Evolutionary conservation across 2,888 invertebrate species (phyloP), one percentile per base, ranked within the genome.

Genomic region (Polydrusus tereticollis): DNA sequence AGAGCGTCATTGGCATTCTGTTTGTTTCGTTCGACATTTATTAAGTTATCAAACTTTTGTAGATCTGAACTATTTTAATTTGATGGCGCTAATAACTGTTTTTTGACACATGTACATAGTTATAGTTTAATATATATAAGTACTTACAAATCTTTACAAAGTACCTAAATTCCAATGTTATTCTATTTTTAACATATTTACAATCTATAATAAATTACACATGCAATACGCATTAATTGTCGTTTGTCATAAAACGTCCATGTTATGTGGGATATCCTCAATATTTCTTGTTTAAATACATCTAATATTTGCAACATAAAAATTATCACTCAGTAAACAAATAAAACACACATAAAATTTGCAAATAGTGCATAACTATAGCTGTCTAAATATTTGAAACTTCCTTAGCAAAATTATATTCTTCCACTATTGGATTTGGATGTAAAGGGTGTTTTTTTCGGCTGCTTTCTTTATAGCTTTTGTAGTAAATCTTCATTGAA

Each of bases 371-470:
- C 6, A n/a, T n/a, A 18, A 26, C n/a, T 33, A 29, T 29, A 55
- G 23, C 8, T 55, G 3, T 29, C 8, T 2, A 23, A 7, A 26
- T 10, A 16, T 29, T 38, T 38, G 21, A 38, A n/a, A 20, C 58
- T 36, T 50, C 76, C 62, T 78, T 78, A 26, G 76, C 75, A 67
- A 80, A 82, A 63, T 79, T 81, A 71, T 82, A 83, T 73, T 85
- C 85, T 78, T 90, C 90, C 0, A 90, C 88, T 38, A 90, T 89
- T 0, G 88, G 87, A 76, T 88, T 88, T 1, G 90, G 90, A 78
- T 89, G 88, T 3, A 89, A 82, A 0, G 88, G 88, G 80, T 88
- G 88, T 71, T 87, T 86, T 72, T 87, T 87, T 20, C 65, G 73
- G 74, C 87, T 87, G 50, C 88, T 86, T 29, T 89, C 83, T 6